These are phyloP conservation scores for Hypothenemus hampei DNA, from an alignment of 1,140 invertebrate genomes.

Conservation along the genomic window DNA sequence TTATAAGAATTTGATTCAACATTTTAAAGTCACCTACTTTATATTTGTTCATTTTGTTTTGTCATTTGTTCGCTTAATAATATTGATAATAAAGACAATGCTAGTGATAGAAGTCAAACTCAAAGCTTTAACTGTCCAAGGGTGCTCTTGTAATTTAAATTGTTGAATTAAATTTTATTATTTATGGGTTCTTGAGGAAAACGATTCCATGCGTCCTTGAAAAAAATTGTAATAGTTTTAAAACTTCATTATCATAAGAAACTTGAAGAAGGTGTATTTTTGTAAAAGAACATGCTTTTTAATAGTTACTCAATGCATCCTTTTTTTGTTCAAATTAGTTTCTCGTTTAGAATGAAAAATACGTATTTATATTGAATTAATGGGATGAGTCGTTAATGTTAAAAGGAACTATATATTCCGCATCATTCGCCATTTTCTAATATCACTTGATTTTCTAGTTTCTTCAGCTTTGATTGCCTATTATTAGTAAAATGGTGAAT, in stretches of 20 bases:
- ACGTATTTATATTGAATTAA: too few relatives aligned
- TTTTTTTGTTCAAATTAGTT: too few relatives aligned
- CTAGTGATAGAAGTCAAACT: slow-evolving; percentile 17
- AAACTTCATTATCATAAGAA: not conserved
- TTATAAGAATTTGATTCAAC: slow-evolving; percentile 16
- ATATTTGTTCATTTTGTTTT: slow-evolving; percentile 1
- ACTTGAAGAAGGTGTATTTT: not conserved
- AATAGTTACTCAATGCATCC: not conserved
- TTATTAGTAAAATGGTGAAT: too few relatives aligned
- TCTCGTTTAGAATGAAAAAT: not conserved
- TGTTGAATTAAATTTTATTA: slow-evolving; percentile 13
- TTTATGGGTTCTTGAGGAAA: not conserved
- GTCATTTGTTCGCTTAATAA: not conserved
- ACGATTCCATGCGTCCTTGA: not conserved
- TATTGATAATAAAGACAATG: not conserved
- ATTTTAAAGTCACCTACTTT: slow-evolving; percentile 10
- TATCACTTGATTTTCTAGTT: too few relatives aligned
- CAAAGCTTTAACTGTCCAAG: slow-evolving; percentile 9
- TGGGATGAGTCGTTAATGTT: too few relatives aligned
- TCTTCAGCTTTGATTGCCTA: too few relatives aligned
- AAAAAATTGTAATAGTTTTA: not conserved
- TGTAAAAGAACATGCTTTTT: not conserved
- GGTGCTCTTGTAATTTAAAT: slow-evolving; percentile 16
- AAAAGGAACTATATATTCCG: too few relatives aligned
- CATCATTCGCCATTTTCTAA: too few relatives aligned